Evolutionary conservation across 2,888 invertebrate species (phyloP).

Genomic region (Minunthozetes semirufus): DNA sequence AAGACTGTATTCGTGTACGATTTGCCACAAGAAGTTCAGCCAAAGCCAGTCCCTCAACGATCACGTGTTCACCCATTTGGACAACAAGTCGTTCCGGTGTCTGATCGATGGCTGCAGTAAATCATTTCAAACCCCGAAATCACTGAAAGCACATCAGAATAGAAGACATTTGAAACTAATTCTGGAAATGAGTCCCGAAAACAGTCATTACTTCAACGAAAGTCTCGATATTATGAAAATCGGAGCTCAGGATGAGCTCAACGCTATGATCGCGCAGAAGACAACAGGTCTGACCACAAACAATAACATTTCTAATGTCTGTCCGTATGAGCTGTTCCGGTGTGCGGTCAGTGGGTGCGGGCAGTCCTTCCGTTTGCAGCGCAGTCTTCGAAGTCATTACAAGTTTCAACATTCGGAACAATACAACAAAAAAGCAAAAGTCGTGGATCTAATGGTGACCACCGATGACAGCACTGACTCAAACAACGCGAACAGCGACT

Average conservation of each 20-base stretch:
- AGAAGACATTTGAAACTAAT: background rate
- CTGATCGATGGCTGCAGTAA: background rate
- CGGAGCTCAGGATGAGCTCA: background rate
- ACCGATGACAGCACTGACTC: background rate
- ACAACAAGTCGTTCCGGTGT: background rate
- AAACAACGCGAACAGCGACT: background rate
- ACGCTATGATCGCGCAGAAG: background rate
- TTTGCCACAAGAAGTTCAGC: background rate
- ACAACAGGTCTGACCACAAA: background rate
- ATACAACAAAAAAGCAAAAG: background rate
- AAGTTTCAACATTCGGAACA: background rate
- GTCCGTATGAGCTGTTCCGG: background rate
- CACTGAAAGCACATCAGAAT: background rate
- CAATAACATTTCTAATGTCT: background rate
- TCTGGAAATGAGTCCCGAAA: background rate
- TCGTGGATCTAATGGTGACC: background rate
- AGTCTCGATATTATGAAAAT: too few relatives aligned
- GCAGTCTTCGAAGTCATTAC: conserved; percentile 4
- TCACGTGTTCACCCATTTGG: background rate
- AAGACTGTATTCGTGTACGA: background rate
- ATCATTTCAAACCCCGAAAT: background rate
- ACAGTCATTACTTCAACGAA: too few relatives aligned
- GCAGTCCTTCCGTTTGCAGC: background rate
- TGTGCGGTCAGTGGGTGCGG: background rate
- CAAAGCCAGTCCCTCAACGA: background rate